A percentile compares a stretch with the other conserved stretches of the same genome.
Conservation (phyloP, 2,888 invertebrate species). For the Phyllotreta cruciferae region DNA sequence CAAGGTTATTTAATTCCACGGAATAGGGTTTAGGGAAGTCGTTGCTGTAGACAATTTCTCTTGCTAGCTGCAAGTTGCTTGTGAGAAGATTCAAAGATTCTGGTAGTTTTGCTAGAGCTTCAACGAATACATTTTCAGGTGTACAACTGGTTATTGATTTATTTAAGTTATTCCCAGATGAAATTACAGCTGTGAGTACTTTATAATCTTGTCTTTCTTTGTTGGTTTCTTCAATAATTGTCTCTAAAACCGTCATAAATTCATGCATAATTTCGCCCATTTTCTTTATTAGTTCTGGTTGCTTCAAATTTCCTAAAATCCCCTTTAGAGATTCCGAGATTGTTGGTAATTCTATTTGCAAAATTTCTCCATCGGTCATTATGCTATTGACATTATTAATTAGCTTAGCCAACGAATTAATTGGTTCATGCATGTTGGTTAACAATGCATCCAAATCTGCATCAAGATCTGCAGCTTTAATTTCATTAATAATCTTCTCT, state of each 20-base stretch:
- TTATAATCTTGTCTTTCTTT: conserved; percentile 45
- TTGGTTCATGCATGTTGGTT: conserved; percentile 29
- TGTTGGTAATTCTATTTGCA: conserved; percentile 40
- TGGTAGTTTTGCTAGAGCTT: conserved; percentile 32
- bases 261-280: conserved; percentile 22
- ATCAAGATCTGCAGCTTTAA: conserved; percentile 19
- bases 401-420: conserved; percentile 35
- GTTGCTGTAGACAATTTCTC: conserved; percentile 43
- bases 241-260: conserved; percentile 14
- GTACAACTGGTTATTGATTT: conserved; percentile 23
- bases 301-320: conserved; percentile 32
- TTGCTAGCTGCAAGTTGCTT: conserved; percentile 40
- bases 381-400: conserved; percentile 39
- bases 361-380: conserved; percentile 40
- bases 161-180: conserved; percentile 28
- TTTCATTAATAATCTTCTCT: conserved; percentile 20
- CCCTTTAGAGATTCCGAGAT: conserved; percentile 36
- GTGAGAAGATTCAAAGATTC: conserved; percentile 37
- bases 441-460: conserved; percentile 31
- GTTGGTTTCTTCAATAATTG: conserved; percentile 40
- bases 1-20: conserved; percentile 38
- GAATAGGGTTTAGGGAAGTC: conserved; percentile 45
- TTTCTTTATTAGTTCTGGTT: conserved; percentile 31
- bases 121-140: conserved; percentile 22
- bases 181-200: conserved; percentile 36